Percentiles rank a stretch among this genome's conserved stretches.
These are phyloP conservation scores for Ptiloglossa arizonensis DNA, from an alignment of 1,140 invertebrate species.

Conservation along the genomic window DNA sequence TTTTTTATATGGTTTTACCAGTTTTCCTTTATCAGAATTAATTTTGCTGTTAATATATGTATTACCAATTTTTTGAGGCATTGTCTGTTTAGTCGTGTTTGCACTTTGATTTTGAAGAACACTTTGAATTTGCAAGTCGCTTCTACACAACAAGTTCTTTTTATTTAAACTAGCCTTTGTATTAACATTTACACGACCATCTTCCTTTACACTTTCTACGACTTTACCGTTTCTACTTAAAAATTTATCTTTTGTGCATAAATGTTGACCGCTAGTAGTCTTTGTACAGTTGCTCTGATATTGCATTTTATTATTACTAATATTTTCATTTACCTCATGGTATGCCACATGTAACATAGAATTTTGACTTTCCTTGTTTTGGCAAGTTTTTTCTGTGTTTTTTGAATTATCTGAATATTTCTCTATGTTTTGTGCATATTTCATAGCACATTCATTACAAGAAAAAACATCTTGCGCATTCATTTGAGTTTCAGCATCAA, in stretches of 20 bases:
- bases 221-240: conserved; percentile 32
- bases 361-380: conserved; percentile 50
- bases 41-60: conserved; percentile 29
- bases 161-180: conserved; percentile 50
- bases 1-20: conserved; percentile 39
- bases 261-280: conserved; percentile 17
- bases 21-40: conserved; percentile 58
- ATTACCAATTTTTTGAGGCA: conserved; percentile 5
- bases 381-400: conserved; percentile 45
- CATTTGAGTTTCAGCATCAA: conserved; percentile 76
- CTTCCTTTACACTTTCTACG: conserved; percentile 35
- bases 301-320: conserved; percentile 38
- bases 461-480: conserved; percentile 21
- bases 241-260: conserved; percentile 53
- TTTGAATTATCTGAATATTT: conserved; percentile 38
- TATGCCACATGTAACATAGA: conserved; percentile 35
- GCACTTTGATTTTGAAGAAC: conserved; percentile 37
- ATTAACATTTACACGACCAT: conserved; percentile 11
- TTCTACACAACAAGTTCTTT: conserved; percentile 40
- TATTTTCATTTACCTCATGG: conserved; percentile 51
- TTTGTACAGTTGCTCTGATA: conserved; percentile 51
- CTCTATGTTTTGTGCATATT: conserved; percentile 29
- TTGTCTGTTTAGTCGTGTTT: background rate
- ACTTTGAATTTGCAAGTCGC: conserved; percentile 14
- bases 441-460: conserved; percentile 39